Evolutionary conservation across 2,888 invertebrate genomes (phyloP), one percentile per base, ranked within the genome.

Genomic region (Cybosia mesomella): DNA sequence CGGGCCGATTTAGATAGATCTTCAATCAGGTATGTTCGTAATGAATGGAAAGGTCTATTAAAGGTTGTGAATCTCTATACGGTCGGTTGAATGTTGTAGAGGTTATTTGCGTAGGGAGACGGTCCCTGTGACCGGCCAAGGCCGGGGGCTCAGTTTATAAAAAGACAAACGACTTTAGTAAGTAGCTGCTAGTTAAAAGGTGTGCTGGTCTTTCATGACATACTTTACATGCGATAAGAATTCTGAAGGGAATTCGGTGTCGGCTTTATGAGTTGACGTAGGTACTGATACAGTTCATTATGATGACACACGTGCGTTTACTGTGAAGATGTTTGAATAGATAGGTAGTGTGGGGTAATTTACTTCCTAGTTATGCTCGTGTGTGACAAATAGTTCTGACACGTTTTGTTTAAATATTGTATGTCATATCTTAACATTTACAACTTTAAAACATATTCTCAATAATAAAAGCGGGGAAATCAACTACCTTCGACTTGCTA

Each of bases 51-150:
- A 71, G 82, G 88, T 75, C 85, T 89, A 77, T 68, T 74, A 80
- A 83, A 83, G 73, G 83, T 70, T 89, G 89, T 74, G 80, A 85
- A 83, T 84, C 81, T 79, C 79, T 82, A 80, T 83, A 87, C 84
- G 91, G 91, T 90, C 88, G 89, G 87, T 77, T 82, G 87, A 80
- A 77, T 81, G 79, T 80, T 83, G 74, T 73, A 78, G 78, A 82
- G 75, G 80, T 80, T 73, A 71, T 59, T 61, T 66, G 63, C 54
- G 76, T 79, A 76, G 81, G 84, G 85, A 77, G 85, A 86, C 89
- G 88, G 87, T 83, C 79, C 80, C 85, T 82, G 83, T 85, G 85
- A 84, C 86, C 83, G 86, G 84, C 85, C 90, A 90, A 91, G 91
- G 91, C 81, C 86, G 76, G 77, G 77, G 77, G 67, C 76, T 34